phyloP scores from a whole-genome alignment of 2,888 invertebrate species.

The Hirtodrosophila trivittata region DNA sequence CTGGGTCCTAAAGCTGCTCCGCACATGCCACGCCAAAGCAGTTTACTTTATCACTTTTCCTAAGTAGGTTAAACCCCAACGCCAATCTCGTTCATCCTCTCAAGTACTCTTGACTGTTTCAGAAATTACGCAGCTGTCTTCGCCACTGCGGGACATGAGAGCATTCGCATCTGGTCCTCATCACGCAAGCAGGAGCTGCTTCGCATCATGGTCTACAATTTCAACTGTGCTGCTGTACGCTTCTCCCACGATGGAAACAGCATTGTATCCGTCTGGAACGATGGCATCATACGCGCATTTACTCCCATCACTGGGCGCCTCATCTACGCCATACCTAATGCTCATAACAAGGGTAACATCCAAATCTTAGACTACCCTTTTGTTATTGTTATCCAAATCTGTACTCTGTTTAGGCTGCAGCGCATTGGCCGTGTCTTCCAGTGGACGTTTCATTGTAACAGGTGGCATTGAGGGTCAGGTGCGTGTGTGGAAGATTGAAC shows the following conservation, averaged over 20 bases:
- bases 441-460: conserved; percentile 90
- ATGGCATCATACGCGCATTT: conserved; percentile 92
- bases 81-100: too few relatives aligned
- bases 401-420: conserved; percentile 85
- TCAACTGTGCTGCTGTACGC: conserved; percentile 90
- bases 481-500: conserved; percentile 90
- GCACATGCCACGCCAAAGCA: conserved; percentile 92
- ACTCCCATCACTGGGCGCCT: conserved; percentile 92
- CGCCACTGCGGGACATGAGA: conserved; percentile 93
- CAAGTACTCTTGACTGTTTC: conserved; percentile 23
- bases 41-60: conserved; percentile 94
- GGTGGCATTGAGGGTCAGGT: conserved; percentile 98
- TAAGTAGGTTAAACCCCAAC: conserved; percentile 87
- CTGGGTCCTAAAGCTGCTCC: conserved; percentile 88
- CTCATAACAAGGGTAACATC: conserved; percentile 89
- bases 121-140: conserved; percentile 93
- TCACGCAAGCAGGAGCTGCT: conserved; percentile 91
- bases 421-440: conserved; percentile 89
- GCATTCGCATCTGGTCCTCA: conserved; percentile 94
- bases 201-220: conserved; percentile 93
- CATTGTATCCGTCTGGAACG: conserved; percentile 93
- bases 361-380: background rate
- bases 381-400: too few relatives aligned
- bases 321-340: conserved; percentile 92
- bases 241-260: conserved; percentile 92